Base-by-base conservation (phyloP, 2,888 invertebrate species). In the Agrotis clavis region DNA sequence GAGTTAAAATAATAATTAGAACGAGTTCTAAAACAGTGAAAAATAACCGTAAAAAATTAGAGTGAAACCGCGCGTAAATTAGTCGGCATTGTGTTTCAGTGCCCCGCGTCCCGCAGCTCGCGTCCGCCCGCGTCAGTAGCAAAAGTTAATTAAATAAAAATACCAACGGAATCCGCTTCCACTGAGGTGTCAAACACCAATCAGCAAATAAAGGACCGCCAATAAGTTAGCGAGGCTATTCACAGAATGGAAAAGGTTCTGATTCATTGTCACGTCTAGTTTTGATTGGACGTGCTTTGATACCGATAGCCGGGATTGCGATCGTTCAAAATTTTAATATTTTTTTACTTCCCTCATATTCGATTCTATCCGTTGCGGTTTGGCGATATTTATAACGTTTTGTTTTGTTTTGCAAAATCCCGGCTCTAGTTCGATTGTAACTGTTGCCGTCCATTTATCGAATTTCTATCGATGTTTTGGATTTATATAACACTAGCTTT, bases 211-310 rank as follows among this genome's bases (percentile, higher is more conserved):
- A 95, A 95, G 92, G 91, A 92, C 91, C 88, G 92, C 92, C 94
- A 94, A 94, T 95, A 95, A 95, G 94, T 95, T 95, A 94, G 93
- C 93, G 88, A 88, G 91, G 90, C 92, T 93, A 95, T 94, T 94
- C 94, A 93, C 90, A 90, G 91, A 91, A 94, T 93, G 94, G 93
- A 91, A 94, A 95, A 94, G 94, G 94, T 93, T 93, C 92, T 92
- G 93, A 94, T 94, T 95, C 95, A 94, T 93, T 95, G 95, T 95
- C 95, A 96, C 96, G 95, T 94, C 94, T 91, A 94, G 93, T 91
- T 95, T 94, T 94, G 94, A 96, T 95, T 95, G 96, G 94, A 96
- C 96, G 96, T 96, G 96, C 96, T 95, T 94, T 95, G 96, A 94
- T 94, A 95, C 89, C 92, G 96, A 95, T 96, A 95, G 93, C 92